Percentiles rank a stretch among this genome's conserved stretches.
phyloP scores from a whole-genome alignment of 2,888 invertebrate genomes.

The Celastrina argiolus region DNA sequence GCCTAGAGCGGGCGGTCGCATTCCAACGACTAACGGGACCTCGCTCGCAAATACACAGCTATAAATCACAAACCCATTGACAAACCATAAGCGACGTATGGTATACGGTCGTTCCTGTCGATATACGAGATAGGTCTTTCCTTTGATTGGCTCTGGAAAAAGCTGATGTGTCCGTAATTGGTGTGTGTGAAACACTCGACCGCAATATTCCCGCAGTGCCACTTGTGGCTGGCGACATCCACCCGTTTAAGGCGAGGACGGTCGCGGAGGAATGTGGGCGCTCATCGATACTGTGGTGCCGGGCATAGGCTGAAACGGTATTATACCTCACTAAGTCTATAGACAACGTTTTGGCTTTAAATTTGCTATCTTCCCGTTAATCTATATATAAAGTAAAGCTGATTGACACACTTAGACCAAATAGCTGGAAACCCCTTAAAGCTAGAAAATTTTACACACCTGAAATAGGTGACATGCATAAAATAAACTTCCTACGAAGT shows the following conservation, averaged over 20 bases:
- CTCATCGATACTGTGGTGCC: constrained; percentile 35
- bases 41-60: constrained; percentile 49
- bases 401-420: no score
- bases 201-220: constrained; percentile 58
- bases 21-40: constrained; percentile 65
- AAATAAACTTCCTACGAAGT: no score
- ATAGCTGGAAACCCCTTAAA: no score
- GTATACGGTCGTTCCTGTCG: not conserved
- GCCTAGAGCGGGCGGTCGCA: constrained; percentile 68
- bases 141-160: constrained; percentile 40
- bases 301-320: constrained; percentile 37
- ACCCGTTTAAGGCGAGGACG: constrained; percentile 67
- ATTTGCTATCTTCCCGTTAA: no score
- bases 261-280: constrained; percentile 63
- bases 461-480: no score
- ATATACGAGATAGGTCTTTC: constrained; percentile 1
- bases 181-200: constrained; percentile 61
- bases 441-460: no score
- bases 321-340: not conserved
- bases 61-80: constrained; percentile 38
- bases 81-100: constrained; percentile 28
- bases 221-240: constrained; percentile 56
- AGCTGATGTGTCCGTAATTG: constrained; percentile 51
- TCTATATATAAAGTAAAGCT: no score
- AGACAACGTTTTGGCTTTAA: not conserved